These are phyloP conservation scores for Istiophorus platypterus DNA, from an alignment of 2,113 vertebrate species.

Conservation along the genomic window DNA sequence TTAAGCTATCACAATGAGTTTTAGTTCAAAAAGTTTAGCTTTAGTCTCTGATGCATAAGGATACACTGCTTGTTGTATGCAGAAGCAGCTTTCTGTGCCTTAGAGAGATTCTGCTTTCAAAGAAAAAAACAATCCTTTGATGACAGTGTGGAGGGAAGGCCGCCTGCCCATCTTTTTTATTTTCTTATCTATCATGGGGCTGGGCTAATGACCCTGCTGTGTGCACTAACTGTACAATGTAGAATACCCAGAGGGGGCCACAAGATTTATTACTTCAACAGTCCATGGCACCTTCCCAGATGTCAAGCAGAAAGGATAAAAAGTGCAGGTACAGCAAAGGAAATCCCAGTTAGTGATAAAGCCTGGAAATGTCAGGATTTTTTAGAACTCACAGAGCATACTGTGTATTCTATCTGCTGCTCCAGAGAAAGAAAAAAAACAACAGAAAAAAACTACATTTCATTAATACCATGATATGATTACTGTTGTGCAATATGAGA, in stretches of 20 bases:
- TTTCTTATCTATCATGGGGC: constrained; percentile 75
- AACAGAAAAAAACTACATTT: constrained; percentile 42
- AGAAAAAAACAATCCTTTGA: constrained; percentile 62
- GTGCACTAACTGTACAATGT: constrained; percentile 73
- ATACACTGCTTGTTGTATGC: constrained; percentile 16
- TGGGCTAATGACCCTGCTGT: constrained; percentile 77
- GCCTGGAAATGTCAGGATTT: constrained; percentile 68
- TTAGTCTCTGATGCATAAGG: neutral
- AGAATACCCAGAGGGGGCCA: constrained; percentile 73
- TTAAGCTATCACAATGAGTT: neutral
- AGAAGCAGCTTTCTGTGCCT: constrained; percentile 14
- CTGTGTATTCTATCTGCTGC: constrained; percentile 43
- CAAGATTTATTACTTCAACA: constrained; percentile 83
- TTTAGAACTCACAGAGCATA: constrained; percentile 43
- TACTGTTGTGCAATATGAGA: constrained; percentile 50
- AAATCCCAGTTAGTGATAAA: constrained; percentile 71
- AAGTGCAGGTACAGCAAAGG: constrained; percentile 82
- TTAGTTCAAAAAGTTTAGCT: neutral
- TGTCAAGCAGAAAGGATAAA: constrained; percentile 74
- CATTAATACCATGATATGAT: constrained; percentile 35
- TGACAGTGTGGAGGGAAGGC: constrained; percentile 54
- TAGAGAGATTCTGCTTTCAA: constrained; percentile 55
- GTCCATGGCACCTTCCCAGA: constrained; percentile 65
- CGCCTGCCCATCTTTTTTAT: constrained; percentile 48
- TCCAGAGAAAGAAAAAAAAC: constrained; percentile 28